A percentile compares a stretch with the other conserved stretches of the same genome.
Evolutionary conservation across 2,797 vertebrate species (phyloP).

Genomic region (Coreius guichenoti): DNA sequence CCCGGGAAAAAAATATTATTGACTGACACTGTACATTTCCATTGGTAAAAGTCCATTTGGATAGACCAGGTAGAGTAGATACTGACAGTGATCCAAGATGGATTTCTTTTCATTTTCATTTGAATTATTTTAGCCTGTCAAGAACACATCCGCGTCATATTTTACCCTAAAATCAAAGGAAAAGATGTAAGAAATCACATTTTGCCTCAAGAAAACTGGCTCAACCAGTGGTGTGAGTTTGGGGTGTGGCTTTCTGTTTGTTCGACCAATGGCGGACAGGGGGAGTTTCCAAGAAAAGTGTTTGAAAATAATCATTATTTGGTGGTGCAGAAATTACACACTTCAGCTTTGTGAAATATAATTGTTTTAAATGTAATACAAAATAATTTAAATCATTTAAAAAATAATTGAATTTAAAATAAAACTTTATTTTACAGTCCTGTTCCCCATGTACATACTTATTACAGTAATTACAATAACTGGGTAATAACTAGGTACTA

Average conservation of each 20-base stretch:
- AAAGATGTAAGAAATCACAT: neutral
- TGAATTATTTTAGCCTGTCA: neutral
- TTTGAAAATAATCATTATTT: neutral
- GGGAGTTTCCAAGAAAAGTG: neutral
- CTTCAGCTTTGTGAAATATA: neutral
- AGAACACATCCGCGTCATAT: neutral
- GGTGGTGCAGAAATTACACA: neutral
- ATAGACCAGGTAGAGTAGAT: constrained; percentile 26
- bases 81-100: constrained; percentile 3
- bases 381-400: too few relatives aligned
- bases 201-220: neutral
- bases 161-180: neutral
- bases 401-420: too few relatives aligned
- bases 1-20: constrained; percentile 9
- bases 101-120: neutral
- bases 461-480: too few relatives aligned
- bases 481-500: too few relatives aligned
- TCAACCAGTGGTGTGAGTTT: neutral
- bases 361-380: too few relatives aligned
- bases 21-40: constrained; percentile 48
- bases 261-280: neutral
- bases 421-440: too few relatives aligned
- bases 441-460: too few relatives aligned
- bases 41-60: constrained; percentile 23
- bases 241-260: neutral